Base-by-base conservation (phyloP, 2,888 invertebrate species). In the Asteroscopus sphinx region DNA sequence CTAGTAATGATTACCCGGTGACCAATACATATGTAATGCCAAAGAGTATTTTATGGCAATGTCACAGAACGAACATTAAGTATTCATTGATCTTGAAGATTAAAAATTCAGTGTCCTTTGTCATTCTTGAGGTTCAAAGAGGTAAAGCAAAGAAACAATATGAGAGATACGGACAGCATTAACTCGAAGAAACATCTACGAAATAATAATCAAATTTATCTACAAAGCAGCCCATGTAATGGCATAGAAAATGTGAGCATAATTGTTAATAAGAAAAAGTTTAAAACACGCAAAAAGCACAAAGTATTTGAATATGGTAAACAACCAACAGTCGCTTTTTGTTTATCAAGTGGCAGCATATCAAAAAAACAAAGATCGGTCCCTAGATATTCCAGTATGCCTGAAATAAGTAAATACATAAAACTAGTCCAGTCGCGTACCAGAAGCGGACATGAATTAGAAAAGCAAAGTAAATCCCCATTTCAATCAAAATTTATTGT, bases 221-320 rank as follows among this genome's bases (percentile, higher is more conserved):
- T 40, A 40, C 25, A 39, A 28, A 47, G 49, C 11, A 32, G 16
- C 11, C 26, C 26, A 35, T 45, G 13, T 37, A 12, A 39, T 45
- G 39, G 26, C 9, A 41, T 17, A 11, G 32, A 59, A 47, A 61
- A 73, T 11, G 46, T 68, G 0, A 61, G 32, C 40, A 68, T 61
- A 25, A 52, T 61, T 17, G 32, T 73, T 15, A 51, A 46, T 9
- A 68, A 45, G 16, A 63, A 47, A 40, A 53, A 15, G 13, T 12
- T 44, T 2, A 68, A 52, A 30, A 49, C 41, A 1, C 48, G 16
- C 7, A 72, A 41, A 41, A 58, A 46, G 7, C 33, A 37, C 12
- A 39, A 59, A 45, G 8, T 42, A n/a, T 39, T 48, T 1, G 25
- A 53, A 32, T 30, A 52, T 6, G 16, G 12, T 13, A 30, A 39